phyloP scores from a whole-genome alignment of 2,113 vertebrate genomes.

The Sitta europaea region DNA sequence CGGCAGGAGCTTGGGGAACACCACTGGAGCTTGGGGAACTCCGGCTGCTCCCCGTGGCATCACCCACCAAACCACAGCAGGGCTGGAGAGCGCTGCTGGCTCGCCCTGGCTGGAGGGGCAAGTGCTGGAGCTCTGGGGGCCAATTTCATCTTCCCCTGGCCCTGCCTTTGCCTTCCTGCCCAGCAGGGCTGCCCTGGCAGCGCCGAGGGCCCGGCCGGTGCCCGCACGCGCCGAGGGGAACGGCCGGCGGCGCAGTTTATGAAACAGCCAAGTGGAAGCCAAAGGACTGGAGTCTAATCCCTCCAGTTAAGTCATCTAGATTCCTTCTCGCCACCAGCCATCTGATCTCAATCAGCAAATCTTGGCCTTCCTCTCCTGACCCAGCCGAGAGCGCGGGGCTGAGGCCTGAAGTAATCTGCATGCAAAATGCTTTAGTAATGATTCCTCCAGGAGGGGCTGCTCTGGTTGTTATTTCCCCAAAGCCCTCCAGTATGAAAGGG shows the following conservation, averaged over 20 bases:
- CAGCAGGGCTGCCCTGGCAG: neutral
- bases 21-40: neutral
- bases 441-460: neutral
- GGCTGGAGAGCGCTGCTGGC: no score
- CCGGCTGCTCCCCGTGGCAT: fast-evolving
- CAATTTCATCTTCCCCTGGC: neutral
- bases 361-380: conserved; percentile 40
- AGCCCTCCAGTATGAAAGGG: neutral
- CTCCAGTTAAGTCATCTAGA: conserved; percentile 62
- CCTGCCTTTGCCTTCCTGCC: neutral
- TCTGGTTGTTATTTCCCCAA: neutral
- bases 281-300: conserved; percentile 36
- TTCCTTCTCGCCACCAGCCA: conserved; percentile 43
- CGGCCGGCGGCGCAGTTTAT: neutral
- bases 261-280: conserved; percentile 45
- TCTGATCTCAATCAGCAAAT: conserved; percentile 59
- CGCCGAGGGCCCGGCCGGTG: neutral
- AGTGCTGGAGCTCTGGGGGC: neutral
- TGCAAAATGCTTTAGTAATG: conserved; percentile 6
- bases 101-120: neutral
- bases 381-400: neutral
- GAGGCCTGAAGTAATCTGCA: conserved; percentile 33
- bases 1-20: no score
- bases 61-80: fast-evolving
- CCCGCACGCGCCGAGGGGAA: neutral